Evolutionary conservation across 2,888 invertebrate genomes (phyloP).

Genomic region (Stramonita haemastoma): DNA sequence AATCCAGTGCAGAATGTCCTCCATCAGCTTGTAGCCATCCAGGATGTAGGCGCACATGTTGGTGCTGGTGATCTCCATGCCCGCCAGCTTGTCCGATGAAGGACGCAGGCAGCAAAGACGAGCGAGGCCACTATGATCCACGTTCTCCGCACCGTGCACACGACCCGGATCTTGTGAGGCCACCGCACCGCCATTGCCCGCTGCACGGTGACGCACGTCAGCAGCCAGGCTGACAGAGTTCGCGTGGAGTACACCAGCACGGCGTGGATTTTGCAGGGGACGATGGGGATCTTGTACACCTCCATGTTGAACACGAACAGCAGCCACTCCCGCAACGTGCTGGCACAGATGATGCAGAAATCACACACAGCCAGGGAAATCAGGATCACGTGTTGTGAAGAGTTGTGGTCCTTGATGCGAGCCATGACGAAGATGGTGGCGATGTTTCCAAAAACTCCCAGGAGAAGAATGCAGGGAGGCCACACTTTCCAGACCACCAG

Average conservation of each 20-base stretch:
- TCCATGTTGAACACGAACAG: background rate
- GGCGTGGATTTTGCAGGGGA: background rate
- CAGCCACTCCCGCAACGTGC: background rate
- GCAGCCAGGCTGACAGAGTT: conserved; percentile 11
- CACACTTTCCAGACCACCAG: background rate
- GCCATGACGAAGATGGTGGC: background rate
- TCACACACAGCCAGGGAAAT: background rate
- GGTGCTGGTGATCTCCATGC: background rate
- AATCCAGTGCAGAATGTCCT: background rate
- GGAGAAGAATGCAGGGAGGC: background rate
- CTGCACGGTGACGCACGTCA: background rate
- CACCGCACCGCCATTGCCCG: background rate
- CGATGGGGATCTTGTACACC: background rate
- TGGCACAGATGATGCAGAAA: background rate
- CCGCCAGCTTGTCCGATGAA: background rate
- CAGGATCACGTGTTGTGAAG: background rate
- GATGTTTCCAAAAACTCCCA: background rate
- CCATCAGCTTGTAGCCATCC: background rate
- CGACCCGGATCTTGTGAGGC: background rate
- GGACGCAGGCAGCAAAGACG: background rate
- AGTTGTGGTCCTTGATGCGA: background rate
- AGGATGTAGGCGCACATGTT: background rate
- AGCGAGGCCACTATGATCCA: background rate
- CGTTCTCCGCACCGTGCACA: background rate
- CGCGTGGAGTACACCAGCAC: too few relatives aligned